phyloP scores from a whole-genome alignment of 2,113 vertebrate genomes.

The Tetrao urogallus region DNA sequence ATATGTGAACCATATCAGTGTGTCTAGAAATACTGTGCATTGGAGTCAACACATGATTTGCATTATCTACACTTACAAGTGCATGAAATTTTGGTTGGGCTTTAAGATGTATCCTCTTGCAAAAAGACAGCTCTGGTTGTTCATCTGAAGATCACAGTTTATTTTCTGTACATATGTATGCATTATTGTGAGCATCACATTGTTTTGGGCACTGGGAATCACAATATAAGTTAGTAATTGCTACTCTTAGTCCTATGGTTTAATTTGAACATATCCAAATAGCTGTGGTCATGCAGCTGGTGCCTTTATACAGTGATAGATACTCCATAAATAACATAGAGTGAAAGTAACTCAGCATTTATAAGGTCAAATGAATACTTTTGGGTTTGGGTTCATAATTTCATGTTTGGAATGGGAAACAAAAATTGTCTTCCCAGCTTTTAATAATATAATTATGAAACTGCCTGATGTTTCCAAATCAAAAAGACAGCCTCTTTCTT shows the following conservation, averaged over 20 bases:
- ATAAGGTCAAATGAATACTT: neutral
- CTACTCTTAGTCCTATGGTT: neutral
- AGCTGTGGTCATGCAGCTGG: slow-evolving; percentile 12
- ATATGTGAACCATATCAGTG: neutral
- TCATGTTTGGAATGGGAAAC: neutral
- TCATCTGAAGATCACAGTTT: neutral
- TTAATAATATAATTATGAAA: neutral
- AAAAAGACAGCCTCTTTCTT: neutral
- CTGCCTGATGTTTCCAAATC: neutral
- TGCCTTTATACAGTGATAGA: neutral
- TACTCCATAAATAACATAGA: neutral
- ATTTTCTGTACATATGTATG: neutral
- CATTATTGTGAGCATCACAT: neutral
- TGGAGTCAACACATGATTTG: neutral
- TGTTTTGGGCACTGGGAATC: neutral
- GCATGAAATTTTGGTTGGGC: neutral
- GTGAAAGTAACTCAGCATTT: neutral
- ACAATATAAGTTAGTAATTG: neutral
- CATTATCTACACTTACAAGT: neutral
- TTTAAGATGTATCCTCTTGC: neutral
- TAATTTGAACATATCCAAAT: neutral
- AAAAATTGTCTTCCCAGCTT: neutral
- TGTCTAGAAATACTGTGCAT: neutral
- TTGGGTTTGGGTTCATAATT: neutral
- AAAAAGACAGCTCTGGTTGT: neutral